These are phyloP conservation scores for Pedicia rivosa DNA, from an alignment of 2,888 invertebrate genomes.

Conservation along the genomic window DNA sequence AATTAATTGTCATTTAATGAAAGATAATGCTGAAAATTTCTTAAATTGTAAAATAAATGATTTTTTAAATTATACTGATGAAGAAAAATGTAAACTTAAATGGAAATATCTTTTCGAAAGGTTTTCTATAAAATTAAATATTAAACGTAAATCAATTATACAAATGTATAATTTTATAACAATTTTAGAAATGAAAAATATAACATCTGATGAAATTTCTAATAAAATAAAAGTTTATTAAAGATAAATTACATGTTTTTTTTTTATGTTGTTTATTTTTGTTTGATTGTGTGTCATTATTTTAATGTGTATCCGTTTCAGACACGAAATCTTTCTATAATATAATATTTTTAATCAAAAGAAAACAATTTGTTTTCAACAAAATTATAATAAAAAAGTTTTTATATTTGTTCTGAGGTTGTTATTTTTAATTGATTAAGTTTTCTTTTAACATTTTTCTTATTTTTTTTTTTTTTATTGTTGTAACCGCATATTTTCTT, in stretches of 20 bases:
- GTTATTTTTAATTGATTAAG: no score
- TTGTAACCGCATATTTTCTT: no score
- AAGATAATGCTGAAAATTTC: constrained; percentile 40
- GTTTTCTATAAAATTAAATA: constrained; percentile 35
- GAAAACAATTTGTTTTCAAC: no score
- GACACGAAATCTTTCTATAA: not conserved
- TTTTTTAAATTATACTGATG: constrained; percentile 34
- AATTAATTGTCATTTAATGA: constrained; percentile 36
- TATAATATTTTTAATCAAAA: no score
- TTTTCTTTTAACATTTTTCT: no score
- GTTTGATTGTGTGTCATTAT: not conserved
- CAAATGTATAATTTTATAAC: constrained; percentile 17
- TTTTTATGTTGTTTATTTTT: no score
- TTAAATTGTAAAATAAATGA: constrained; percentile 36
- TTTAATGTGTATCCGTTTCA: not conserved
- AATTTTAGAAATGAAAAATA: constrained; percentile 19
- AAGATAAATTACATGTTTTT: no score
- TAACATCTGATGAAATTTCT: constrained; percentile 17
- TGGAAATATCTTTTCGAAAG: constrained; percentile 49
- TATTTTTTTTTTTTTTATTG: no score
- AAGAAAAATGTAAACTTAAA: constrained; percentile 38
- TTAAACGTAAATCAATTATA: constrained; percentile 18
- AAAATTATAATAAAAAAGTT: no score
- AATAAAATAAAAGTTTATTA: constrained; percentile 21
- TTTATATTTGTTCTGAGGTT: no score